Conservation (phyloP, 2,888 invertebrate genomes). For the Halocaridina rubra region DNA sequence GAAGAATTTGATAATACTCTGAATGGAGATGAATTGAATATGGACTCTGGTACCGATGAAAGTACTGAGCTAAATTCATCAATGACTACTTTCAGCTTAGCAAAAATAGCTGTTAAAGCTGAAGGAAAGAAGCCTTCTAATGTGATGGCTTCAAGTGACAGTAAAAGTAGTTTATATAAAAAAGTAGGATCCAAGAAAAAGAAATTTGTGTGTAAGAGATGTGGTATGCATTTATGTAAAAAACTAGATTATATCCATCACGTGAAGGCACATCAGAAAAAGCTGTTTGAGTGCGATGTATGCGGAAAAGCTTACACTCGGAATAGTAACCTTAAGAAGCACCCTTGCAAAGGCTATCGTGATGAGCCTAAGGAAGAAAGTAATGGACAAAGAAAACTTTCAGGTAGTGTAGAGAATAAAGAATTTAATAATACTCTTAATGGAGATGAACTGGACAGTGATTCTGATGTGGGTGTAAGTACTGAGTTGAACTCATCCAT, state of each 20-base stretch:
- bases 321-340: background rate
- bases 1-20: no score
- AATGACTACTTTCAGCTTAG: background rate
- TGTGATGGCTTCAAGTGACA: background rate
- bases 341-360: background rate
- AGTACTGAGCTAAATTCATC: background rate
- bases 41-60: background rate
- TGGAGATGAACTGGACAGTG: background rate
- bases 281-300: background rate
- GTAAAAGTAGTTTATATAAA: no score
- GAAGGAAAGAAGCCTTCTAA: background rate
- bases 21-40: background rate
- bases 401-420: no score
- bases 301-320: background rate
- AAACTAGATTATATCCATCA: background rate
- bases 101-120: background rate
- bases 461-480: background rate
- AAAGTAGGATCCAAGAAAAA: no score
- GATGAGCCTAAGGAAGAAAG: background rate
- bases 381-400: background rate
- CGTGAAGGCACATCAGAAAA: background rate
- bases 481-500: background rate
- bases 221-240: background rate
- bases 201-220: background rate
- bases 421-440: no score